These are phyloP conservation scores for Uloborus plumipes DNA, from an alignment of 2,888 invertebrate genomes.

Conservation along the genomic window DNA sequence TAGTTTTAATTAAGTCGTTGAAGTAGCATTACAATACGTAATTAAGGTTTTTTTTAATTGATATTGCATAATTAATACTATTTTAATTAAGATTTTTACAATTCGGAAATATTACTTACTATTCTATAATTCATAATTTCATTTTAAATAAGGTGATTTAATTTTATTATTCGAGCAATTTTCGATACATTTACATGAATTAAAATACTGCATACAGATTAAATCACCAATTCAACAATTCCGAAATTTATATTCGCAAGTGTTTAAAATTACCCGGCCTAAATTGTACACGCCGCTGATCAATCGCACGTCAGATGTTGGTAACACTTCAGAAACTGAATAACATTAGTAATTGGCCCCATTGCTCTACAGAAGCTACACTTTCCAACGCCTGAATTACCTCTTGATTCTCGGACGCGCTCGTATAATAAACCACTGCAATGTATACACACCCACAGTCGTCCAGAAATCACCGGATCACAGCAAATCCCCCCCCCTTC, in stretches of 20 bases:
- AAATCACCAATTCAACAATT: neutral
- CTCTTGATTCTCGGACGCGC: neutral
- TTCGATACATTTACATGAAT: too few species aligned
- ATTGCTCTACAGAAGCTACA: too few species aligned
- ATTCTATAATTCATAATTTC: too few species aligned
- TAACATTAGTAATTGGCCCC: slow-evolving; percentile 19
- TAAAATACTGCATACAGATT: too few species aligned
- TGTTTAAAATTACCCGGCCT: neutral
- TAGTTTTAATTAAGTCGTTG: too few species aligned
- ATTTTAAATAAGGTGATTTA: too few species aligned
- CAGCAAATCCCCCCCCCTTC: neutral
- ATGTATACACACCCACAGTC: slow-evolving; percentile 7
- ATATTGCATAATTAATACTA: too few species aligned
- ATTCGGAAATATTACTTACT: too few species aligned
- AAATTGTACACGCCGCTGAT: slow-evolving; percentile 8
- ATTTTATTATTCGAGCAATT: too few species aligned
- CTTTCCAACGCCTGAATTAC: neutral
- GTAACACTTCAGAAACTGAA: neutral
- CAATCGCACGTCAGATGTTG: slow-evolving; percentile 11
- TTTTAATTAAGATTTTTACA: too few species aligned
- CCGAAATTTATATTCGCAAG: slow-evolving; percentile 4
- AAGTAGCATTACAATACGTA: too few species aligned
- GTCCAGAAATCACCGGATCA: slow-evolving; percentile 13
- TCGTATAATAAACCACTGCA: slow-evolving; percentile 7
- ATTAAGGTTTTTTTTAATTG: too few species aligned